phyloP scores from a whole-genome alignment of 2,797 vertebrate species.

The Labroides dimidiatus region DNA sequence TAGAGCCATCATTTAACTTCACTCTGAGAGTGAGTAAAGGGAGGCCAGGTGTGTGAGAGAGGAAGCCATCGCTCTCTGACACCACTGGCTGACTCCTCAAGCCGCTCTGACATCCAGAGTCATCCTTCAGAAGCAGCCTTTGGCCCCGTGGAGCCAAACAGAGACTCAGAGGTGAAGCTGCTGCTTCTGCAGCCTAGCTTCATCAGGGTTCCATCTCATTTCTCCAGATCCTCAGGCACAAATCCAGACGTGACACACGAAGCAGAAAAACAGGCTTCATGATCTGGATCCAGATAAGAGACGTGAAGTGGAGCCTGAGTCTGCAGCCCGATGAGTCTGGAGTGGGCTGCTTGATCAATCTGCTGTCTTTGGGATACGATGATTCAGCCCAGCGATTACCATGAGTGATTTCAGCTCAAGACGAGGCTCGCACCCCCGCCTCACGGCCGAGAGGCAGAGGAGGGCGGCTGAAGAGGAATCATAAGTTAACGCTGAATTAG shows the following conservation, averaged over 20 bases:
- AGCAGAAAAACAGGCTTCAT: slow-evolving; percentile 5
- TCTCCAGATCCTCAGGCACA: slow-evolving; percentile 22
- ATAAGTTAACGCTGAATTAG: slow-evolving; percentile 63
- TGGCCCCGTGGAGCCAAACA: slow-evolving; percentile 34
- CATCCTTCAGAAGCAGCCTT: slow-evolving; percentile 51
- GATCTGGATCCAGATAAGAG: slow-evolving; percentile 43
- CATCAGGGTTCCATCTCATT: slow-evolving; percentile 6
- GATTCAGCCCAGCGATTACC: slow-evolving; percentile 79
- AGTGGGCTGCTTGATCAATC: slow-evolving; percentile 75
- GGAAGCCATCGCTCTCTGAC: slow-evolving; percentile 60
- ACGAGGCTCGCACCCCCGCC: slow-evolving; percentile 64
- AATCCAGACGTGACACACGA: slow-evolving; percentile 44
- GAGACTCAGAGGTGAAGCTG: neutral
- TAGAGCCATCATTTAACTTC: slow-evolving; percentile 73
- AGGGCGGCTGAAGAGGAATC: slow-evolving; percentile 70
- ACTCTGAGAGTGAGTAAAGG: slow-evolving; percentile 33
- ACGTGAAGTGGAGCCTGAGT: slow-evolving; percentile 50
- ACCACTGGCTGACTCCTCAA: slow-evolving; percentile 57
- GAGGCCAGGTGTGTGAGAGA: slow-evolving; percentile 55
- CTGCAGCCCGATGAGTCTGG: neutral
- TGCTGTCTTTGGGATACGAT: slow-evolving; percentile 79
- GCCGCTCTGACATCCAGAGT: slow-evolving; percentile 31
- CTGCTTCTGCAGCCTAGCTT: slow-evolving; percentile 21
- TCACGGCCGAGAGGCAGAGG: slow-evolving; percentile 66
- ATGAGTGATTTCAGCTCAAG: slow-evolving; percentile 76